phyloP scores from a whole-genome alignment of 2,888 invertebrate species.

The Leptopilina drosophilae region DNA sequence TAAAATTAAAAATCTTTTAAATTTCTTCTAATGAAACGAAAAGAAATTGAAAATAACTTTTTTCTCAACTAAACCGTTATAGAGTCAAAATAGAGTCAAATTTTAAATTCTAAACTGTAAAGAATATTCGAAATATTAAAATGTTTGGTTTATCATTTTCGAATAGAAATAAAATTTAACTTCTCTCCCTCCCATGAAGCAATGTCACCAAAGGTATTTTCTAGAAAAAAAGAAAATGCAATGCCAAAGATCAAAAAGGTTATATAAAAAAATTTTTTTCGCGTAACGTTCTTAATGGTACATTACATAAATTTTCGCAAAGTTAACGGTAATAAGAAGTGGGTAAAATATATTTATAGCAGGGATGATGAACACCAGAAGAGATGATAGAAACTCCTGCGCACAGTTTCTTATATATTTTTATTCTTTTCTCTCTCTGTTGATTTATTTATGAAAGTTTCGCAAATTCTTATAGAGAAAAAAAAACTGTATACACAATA shows the following conservation, averaged over 20 bases:
- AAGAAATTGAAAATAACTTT: too few species aligned
- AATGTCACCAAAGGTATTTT: background rate
- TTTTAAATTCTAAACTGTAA: too few species aligned
- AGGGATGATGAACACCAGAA: background rate
- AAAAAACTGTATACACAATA: background rate
- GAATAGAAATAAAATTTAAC: too few species aligned
- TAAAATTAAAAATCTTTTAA: too few species aligned
- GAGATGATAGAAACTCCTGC: background rate
- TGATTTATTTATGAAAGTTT: background rate
- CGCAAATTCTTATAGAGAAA: too few species aligned
- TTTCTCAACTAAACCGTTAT: too few species aligned
- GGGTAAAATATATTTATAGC: background rate
- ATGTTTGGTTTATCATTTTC: too few species aligned
- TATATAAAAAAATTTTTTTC: background rate
- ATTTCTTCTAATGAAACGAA: too few species aligned
- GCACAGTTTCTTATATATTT: background rate
- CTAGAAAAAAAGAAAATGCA: background rate
- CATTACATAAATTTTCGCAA: background rate
- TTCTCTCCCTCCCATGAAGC: too few species aligned
- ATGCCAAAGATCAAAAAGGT: background rate
- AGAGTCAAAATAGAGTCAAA: too few species aligned
- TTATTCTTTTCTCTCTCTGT: background rate
- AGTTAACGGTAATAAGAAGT: background rate
- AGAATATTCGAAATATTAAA: too few species aligned
- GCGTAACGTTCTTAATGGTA: background rate